Conservation (phyloP, 2,888 invertebrate species). For the Criorhina ranunculi region DNA sequence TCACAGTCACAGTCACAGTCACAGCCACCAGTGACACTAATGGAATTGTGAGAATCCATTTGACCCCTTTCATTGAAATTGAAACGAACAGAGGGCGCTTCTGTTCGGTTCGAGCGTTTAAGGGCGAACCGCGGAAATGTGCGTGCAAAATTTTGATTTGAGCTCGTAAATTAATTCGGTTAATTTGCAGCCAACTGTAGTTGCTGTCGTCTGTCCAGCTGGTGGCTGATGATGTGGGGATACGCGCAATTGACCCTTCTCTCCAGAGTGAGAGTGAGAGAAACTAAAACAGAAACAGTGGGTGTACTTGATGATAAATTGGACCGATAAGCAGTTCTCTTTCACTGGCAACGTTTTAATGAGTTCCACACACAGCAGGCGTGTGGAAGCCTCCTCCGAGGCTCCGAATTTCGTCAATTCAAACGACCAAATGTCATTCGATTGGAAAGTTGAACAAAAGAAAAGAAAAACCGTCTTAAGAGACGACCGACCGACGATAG, state of each 20-base stretch:
- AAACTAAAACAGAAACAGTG: conserved; percentile 38
- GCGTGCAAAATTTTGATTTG: conserved; percentile 77
- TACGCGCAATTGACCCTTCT: conserved; percentile 65
- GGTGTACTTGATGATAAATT: conserved; percentile 72
- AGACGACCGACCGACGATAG: not conserved
- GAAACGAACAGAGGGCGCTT: conserved; percentile 34
- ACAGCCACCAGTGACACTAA: conserved; percentile 66
- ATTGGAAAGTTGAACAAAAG: conserved; percentile 19
- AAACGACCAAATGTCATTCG: conserved; percentile 65
- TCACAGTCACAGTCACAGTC: no score
- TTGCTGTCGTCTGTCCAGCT: conserved; percentile 51
- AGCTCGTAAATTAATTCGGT: conserved; percentile 77
- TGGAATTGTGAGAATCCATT: conserved; percentile 73
- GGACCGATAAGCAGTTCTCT: conserved; percentile 63
- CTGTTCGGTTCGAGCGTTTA: conserved; percentile 21
- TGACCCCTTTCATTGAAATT: conserved; percentile 54
- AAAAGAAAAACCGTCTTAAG: conserved; percentile 15
- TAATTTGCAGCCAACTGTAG: conserved; percentile 65
- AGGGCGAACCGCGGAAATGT: conserved; percentile 70
- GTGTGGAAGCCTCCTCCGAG: conserved; percentile 25
- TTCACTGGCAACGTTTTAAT: conserved; percentile 61
- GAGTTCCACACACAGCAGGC: conserved; percentile 31
- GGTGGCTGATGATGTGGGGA: conserved; percentile 24
- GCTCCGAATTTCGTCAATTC: conserved; percentile 52
- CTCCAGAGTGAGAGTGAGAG: not conserved